A percentile compares a stretch with the other conserved stretches of the same genome.
Conservation (phyloP, 2,888 invertebrate species). For the Reticulitermes lucifugus region DNA sequence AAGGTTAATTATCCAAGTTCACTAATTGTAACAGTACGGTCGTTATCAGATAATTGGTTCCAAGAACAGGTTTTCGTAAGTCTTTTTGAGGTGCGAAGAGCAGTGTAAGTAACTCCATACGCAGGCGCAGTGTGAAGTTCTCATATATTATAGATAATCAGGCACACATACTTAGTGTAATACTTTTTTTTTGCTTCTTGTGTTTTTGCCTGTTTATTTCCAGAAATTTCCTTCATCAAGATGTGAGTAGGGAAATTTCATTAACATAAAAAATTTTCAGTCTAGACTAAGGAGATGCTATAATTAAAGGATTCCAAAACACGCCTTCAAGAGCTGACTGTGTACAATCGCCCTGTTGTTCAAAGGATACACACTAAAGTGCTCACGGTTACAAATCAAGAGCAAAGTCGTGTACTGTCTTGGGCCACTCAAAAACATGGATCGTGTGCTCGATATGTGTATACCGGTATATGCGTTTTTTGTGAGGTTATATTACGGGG, state of each 20-base stretch:
- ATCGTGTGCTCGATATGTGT: no score
- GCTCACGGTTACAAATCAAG: no score
- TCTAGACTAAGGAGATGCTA: background rate
- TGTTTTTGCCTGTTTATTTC: background rate
- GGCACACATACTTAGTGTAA: background rate
- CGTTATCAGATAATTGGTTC: constrained; percentile 52
- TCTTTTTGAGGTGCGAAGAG: constrained; percentile 41
- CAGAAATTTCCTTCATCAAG: background rate
- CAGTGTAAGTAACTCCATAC: background rate
- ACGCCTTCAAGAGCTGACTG: background rate
- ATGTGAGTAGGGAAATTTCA: background rate
- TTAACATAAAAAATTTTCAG: background rate
- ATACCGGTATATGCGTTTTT: no score
- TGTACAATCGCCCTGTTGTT: background rate
- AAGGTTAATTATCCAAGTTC: constrained; percentile 49
- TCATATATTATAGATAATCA: background rate
- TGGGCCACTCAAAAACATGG: no score
- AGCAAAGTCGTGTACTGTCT: no score
- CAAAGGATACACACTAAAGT: background rate
- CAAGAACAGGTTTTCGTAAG: constrained; percentile 40
- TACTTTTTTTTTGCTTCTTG: background rate
- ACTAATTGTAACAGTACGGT: constrained; percentile 49
- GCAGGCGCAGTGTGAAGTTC: background rate
- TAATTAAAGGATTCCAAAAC: background rate
- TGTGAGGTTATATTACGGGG: no score